Evolutionary conservation across 2,888 invertebrate genomes (phyloP).

Genomic region (Tipula unca): DNA sequence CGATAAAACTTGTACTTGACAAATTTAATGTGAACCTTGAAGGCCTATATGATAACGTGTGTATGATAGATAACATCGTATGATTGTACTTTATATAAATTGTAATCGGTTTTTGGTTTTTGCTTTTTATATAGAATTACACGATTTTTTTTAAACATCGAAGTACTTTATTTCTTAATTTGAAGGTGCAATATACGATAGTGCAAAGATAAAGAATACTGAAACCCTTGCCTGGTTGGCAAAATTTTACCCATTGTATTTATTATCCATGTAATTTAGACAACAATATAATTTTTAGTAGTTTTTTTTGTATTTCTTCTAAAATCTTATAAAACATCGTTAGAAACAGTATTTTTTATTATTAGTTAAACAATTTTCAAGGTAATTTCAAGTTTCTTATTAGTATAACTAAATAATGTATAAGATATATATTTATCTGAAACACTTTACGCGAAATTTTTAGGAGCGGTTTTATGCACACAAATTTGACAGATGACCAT

Average conservation of each 20-base stretch:
- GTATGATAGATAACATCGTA: background rate
- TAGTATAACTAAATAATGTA: background rate
- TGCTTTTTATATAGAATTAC: background rate
- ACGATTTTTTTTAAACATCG: background rate
- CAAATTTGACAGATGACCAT: background rate
- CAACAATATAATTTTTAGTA: background rate
- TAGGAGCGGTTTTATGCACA: background rate
- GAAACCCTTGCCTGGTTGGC: background rate
- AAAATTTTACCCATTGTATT: background rate
- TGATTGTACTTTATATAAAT: constrained; percentile 8
- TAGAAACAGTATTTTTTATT: background rate
- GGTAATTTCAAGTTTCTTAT: background rate
- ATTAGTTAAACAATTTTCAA: background rate
- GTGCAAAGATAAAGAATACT: background rate
- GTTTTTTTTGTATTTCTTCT: background rate
- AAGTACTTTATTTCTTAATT: background rate
- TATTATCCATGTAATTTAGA: background rate
- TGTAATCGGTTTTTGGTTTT: background rate
- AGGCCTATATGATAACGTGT: background rate
- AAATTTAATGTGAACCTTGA: background rate
- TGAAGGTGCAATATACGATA: background rate
- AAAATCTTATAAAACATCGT: background rate
- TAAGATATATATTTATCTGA: background rate
- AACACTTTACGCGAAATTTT: background rate
- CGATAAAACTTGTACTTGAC: background rate